Base-by-base conservation (phyloP, 2,888 invertebrate species). In the Parasteatoda lunata region DNA sequence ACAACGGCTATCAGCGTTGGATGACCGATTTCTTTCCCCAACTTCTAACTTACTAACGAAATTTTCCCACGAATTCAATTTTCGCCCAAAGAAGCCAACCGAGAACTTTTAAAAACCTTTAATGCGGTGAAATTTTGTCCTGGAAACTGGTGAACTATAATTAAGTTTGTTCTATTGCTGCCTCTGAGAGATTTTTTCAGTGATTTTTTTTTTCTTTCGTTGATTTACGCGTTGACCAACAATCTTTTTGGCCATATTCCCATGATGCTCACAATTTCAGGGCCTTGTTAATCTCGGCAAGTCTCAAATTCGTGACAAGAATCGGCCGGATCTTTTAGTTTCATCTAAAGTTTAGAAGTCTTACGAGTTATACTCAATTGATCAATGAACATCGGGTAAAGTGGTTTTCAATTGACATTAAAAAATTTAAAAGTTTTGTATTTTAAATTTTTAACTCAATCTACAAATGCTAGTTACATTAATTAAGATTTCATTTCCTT, bases 91-190 rank as follows among this genome's bases (percentile, higher is more conserved):
- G 64, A n/a, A 65, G 49, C 52, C 49, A 15, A 71, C 59, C 48
- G 77, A 77, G 80, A 86, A 86, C 85, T 86, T 86, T 85, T 86
- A 80, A 86, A 86, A 86, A 86, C 85, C 85, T 86, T 86, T 86
- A 86, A 86, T 81, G 66, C 85, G 85, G 80, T 86, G 77, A 86
- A 86, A 86, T 81, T 80, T 80, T 69, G 77, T 76, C 69, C 80
- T 54, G 71, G 49, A 86, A 80, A 77, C 85, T 86, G 80, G 80
- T 86, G 72, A 77, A 80, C 85, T 80, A 80, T 86, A 86, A 86
- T 86, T 86, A 80, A 86, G 76, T 86, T 86, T 85, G 70, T 65
- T 65, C 66, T 70, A 78, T 70, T 76, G 79, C 80, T 52, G 66
- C 75, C 77, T 80, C 65, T 85, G 65, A 76, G 85, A 72, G 77